Evolutionary conservation across 1,140 invertebrate genomes (phyloP).

Genomic region (Forficula auricularia): DNA sequence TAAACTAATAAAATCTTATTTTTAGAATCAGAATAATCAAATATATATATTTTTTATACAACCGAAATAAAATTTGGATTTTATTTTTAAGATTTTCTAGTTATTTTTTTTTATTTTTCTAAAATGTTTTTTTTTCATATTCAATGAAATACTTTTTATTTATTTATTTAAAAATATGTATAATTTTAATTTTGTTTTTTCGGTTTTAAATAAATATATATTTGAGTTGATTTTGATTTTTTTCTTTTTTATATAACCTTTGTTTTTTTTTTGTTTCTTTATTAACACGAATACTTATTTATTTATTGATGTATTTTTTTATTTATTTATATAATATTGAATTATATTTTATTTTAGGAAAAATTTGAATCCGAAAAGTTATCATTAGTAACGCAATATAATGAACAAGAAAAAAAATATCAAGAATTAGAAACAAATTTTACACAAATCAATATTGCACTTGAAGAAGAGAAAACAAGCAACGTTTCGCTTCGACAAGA

Average conservation of each 20-base stretch:
- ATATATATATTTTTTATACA: too few relatives aligned
- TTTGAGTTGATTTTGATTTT: not conserved
- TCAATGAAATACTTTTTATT: not conserved
- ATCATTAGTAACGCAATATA: too few relatives aligned
- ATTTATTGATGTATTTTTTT: not conserved
- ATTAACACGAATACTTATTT: not conserved
- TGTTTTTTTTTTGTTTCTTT: constrained; percentile 2
- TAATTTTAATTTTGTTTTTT: not conserved
- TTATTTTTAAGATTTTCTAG: too few relatives aligned
- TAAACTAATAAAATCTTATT: too few relatives aligned
- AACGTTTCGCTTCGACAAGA: not conserved
- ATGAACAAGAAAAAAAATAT: constrained; percentile 5
- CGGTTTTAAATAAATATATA: not conserved
- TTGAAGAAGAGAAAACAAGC: not conserved
- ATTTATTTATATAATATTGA: constrained; percentile 1
- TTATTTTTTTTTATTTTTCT: too few relatives aligned
- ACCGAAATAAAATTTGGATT: too few relatives aligned
- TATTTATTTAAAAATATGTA: not conserved
- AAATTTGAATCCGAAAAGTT: too few relatives aligned
- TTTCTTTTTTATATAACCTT: constrained; percentile 1
- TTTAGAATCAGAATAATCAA: too few relatives aligned
- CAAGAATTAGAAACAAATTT: not conserved
- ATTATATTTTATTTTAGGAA: too few relatives aligned
- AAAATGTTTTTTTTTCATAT: too few relatives aligned
- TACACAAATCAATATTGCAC: constrained; percentile 1